These are phyloP conservation scores for Lagorchestes hirsutus DNA, from an alignment of 2,797 vertebrate genomes.

Conservation along the genomic window DNA sequence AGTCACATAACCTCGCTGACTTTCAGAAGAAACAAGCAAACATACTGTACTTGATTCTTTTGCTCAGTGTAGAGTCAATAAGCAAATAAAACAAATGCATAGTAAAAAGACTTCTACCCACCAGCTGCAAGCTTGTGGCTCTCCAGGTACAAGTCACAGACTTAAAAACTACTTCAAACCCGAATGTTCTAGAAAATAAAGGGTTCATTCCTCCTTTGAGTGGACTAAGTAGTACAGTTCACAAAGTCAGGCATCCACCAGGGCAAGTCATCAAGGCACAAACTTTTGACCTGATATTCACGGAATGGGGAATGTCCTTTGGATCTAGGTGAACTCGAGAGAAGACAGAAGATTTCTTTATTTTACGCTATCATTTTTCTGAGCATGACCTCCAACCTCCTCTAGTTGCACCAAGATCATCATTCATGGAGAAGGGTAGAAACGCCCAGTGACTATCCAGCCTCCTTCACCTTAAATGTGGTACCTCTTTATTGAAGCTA, in stretches of 20 bases:
- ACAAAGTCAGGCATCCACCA: not conserved
- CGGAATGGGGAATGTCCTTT: not conserved
- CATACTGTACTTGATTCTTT: not conserved
- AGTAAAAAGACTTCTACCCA: not conserved
- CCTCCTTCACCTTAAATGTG: not conserved
- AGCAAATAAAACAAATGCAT: not conserved
- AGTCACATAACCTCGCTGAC: not conserved
- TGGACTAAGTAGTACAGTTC: not conserved
- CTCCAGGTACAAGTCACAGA: not conserved
- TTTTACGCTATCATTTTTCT: not conserved
- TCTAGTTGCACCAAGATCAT: not conserved
- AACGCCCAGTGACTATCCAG: not conserved
- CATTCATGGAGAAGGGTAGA: not conserved
- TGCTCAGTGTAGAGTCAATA: not conserved
- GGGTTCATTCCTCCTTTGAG: not conserved
- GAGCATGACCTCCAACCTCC: not conserved
- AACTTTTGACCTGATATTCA: not conserved
- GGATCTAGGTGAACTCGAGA: not conserved
- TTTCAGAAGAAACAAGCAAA: not conserved
- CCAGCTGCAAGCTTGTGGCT: not conserved
- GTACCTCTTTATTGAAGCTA: not conserved
- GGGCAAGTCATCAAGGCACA: not conserved
- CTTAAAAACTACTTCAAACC: not conserved
- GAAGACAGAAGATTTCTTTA: not conserved
- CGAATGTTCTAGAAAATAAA: not conserved